A percentile compares a stretch with the other conserved stretches of the same genome.
These are phyloP conservation scores for Lithophane socia DNA, from an alignment of 2,888 invertebrate genomes.

Conservation along the genomic window DNA sequence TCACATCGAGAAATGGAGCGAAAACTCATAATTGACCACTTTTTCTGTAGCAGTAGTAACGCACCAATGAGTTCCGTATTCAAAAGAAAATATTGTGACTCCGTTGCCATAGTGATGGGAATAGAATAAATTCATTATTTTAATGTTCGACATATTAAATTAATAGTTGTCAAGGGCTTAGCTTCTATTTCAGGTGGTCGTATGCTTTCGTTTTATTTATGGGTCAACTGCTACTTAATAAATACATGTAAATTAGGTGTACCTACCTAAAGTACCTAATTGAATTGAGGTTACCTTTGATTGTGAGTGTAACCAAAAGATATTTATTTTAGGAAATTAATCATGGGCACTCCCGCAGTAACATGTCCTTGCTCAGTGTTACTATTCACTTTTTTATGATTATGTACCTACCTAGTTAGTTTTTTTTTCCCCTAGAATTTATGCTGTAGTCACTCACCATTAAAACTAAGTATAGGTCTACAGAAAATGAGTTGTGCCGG, in stretches of 20 bases:
- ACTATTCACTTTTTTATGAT: neutral
- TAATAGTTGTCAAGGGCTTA: neutral
- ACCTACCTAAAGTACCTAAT: slow-evolving; percentile 18
- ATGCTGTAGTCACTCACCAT: too few relatives aligned
- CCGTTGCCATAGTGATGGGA: slow-evolving; percentile 42
- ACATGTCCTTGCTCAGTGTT: neutral
- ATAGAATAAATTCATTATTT: slow-evolving; percentile 18
- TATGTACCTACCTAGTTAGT: neutral
- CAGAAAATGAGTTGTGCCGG: neutral
- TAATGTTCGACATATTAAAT: neutral
- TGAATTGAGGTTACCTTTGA: slow-evolving; percentile 17
- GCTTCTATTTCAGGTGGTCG: slow-evolving; percentile 15
- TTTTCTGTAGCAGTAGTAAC: slow-evolving; percentile 70
- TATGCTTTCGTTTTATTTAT: slow-evolving; percentile 21
- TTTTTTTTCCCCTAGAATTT: neutral
- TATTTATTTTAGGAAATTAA: neutral
- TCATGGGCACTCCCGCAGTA: neutral
- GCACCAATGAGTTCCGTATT: slow-evolving; percentile 75
- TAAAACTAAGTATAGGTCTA: neutral
- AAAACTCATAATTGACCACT: slow-evolving; percentile 78
- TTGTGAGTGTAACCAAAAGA: slow-evolving; percentile 16
- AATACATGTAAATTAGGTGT: slow-evolving; percentile 1
- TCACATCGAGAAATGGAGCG: slow-evolving; percentile 84
- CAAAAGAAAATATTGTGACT: slow-evolving; percentile 61
- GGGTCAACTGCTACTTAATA: slow-evolving; percentile 3